Base-by-base conservation (phyloP, 2,113 vertebrate genomes). In the Pseudopodoces humilis region DNA sequence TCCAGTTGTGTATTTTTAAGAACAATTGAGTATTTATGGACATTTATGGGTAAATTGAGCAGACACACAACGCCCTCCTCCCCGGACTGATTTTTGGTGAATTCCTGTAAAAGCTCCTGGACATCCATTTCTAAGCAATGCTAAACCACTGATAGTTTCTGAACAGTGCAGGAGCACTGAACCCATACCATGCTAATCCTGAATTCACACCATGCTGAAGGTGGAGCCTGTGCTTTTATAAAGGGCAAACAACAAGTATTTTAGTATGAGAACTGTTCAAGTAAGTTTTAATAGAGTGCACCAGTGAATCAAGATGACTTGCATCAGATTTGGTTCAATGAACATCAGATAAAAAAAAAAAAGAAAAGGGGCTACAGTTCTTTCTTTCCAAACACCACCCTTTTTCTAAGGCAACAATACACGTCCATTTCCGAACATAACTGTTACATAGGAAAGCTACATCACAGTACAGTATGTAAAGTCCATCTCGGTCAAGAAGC, bases 281-380 rank as follows among this genome's bases (percentile, higher is more conserved):
- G 98, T 98, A 98, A 98, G 97, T 98, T 98, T 98, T 98, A 98
- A 98, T 97, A 97, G 98, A 98, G 98, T 98, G 98, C 98, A 99
- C 98, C 98, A 98, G 98, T 98, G 98, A 98, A 97, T 95, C 95
- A 95, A 96, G 97, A 97, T 97, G 97, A 97, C 97, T 97, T 96
- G 97, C 98, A 97, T 98, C 97, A 90, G 97, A 98, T 93, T 95
- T 95, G 95, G 97, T 97, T 96, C 95, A 89, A 97, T 94, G 96
- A 98, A 98, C 95, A 98, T 95, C 91, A 95, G 96, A 89, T 96
- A 72, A 88, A 84, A 88, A 90, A 88, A 90, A 95, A 93, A 78
- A 78, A 82, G 43, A 88, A 93, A 97, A 96, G 97, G 97, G 97
- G 96, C 96, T 96, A 97, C 95, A 94, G 93, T 90, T 97, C 90